phyloP scores from a whole-genome alignment of 92 coral and sea anemone genomes.

The Meandrina meandrites region DNA sequence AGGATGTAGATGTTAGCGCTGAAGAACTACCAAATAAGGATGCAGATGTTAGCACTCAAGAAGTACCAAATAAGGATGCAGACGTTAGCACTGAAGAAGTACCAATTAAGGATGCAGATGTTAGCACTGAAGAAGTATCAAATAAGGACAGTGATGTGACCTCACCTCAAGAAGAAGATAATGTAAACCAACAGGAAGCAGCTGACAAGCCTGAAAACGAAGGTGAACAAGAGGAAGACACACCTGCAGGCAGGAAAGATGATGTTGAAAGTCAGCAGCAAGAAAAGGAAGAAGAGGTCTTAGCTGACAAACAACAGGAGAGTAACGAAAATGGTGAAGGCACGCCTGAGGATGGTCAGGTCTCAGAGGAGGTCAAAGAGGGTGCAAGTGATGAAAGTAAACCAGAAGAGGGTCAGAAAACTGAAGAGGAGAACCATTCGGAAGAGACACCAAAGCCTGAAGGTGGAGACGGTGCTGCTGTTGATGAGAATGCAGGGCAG shows the following conservation, averaged over 20 bases:
- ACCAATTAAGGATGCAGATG: no score
- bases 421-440: neutral
- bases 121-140: neutral
- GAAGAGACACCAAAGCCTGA: neutral
- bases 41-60: conserved; percentile 8
- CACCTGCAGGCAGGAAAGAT: conserved; percentile 29
- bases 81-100: no score
- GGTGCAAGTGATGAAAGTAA: conserved; percentile 52
- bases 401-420: conserved; percentile 37
- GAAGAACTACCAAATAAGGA: conserved; percentile 2
- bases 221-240: conserved; percentile 31
- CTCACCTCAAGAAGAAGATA: conserved; percentile 18
- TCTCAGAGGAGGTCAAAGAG: conserved; percentile 18
- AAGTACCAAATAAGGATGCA: neutral
- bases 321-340: conserved; percentile 44
- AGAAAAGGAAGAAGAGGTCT: conserved; percentile 28
- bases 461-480: neutral
- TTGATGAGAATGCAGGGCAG: neutral
- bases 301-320: conserved; percentile 36
- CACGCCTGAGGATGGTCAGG: conserved; percentile 49
- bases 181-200: conserved; percentile 6
- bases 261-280: conserved; percentile 44
- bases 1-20: conserved; percentile 4
- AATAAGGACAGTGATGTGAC: conserved; percentile 11
- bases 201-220: conserved; percentile 19